These are phyloP conservation scores for Agrotis ipsilon DNA, from an alignment of 2,888 invertebrate species.

Conservation along the genomic window DNA sequence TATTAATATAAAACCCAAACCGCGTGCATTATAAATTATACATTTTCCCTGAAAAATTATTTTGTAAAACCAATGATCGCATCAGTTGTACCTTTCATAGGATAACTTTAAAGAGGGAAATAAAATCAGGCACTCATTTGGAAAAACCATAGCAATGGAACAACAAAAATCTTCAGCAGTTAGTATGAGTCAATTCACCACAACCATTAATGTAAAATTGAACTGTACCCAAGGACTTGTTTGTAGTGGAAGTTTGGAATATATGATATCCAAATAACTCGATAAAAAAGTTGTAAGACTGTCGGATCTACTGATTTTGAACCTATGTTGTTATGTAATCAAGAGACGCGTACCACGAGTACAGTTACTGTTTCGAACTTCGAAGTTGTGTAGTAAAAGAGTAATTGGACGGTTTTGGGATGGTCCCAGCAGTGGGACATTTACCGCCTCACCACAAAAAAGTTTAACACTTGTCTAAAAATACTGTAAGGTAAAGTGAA, in stretches of 20 bases:
- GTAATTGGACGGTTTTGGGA: background rate
- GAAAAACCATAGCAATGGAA: background rate
- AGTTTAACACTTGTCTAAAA: too few relatives aligned
- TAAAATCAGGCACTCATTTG: background rate
- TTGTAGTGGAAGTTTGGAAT: background rate
- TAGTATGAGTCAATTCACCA: conserved; percentile 57
- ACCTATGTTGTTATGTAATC: background rate
- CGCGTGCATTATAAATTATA: conserved; percentile 36
- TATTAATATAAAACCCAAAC: conserved; percentile 22
- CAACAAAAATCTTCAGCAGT: conserved; percentile 28
- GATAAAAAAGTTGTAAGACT: background rate
- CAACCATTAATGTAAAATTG: conserved; percentile 42
- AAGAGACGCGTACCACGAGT: too few relatives aligned
- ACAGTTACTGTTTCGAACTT: too few relatives aligned
- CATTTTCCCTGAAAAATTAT: background rate
- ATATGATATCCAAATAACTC: background rate
- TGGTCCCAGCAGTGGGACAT: too few relatives aligned
- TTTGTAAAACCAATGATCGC: background rate
- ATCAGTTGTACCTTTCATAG: background rate
- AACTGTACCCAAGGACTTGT: background rate
- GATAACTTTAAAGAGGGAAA: background rate
- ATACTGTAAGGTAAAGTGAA: too few relatives aligned
- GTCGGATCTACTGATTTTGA: background rate
- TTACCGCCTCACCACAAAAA: too few relatives aligned
- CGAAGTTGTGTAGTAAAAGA: too few relatives aligned